A percentile compares a stretch with the other conserved stretches of the same genome.
These are phyloP conservation scores for Trichogramma dendrolimi DNA, from an alignment of 2,888 invertebrate species.

Conservation along the genomic window DNA sequence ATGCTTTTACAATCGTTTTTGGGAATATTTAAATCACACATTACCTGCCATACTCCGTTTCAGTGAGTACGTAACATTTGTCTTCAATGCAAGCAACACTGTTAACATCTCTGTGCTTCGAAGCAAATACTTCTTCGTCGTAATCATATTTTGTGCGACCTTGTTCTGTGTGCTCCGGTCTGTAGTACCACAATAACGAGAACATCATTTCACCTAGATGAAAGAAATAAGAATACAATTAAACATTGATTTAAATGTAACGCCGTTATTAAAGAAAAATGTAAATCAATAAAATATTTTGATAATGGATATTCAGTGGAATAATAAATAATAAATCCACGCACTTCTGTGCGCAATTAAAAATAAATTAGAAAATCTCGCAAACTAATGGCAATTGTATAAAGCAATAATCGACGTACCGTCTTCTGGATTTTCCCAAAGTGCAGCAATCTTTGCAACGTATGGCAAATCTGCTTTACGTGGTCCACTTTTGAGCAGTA, in stretches of 20 bases:
- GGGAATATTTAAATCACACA: constrained; percentile 1
- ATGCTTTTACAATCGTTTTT: background rate
- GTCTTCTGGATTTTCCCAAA: constrained; percentile 93
- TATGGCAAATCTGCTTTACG: constrained; percentile 84
- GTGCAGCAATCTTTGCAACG: constrained; percentile 88
- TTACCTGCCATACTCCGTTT: constrained; percentile 94
- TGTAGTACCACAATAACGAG: constrained; percentile 94
- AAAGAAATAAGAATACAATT: constrained; percentile 21
- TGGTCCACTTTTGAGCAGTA: constrained; percentile 80
- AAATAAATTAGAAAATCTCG: background rate
- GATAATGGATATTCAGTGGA: background rate
- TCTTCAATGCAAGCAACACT: constrained; percentile 97
- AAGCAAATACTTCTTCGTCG: constrained; percentile 91
- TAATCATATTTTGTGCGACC: constrained; percentile 77
- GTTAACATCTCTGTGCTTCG: constrained; percentile 90
- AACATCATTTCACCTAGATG: constrained; percentile 91
- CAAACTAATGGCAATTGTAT: background rate
- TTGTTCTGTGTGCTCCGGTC: constrained; percentile 93
- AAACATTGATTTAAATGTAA: constrained; percentile 6
- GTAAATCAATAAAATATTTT: background rate
- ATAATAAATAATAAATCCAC: background rate
- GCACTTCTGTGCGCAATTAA: background rate
- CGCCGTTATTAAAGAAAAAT: background rate
- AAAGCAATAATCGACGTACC: constrained; percentile 56
- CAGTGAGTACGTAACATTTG: constrained; percentile 93